Evolutionary conservation across 1,140 invertebrate genomes (phyloP).

Genomic region (Physella acuta): DNA sequence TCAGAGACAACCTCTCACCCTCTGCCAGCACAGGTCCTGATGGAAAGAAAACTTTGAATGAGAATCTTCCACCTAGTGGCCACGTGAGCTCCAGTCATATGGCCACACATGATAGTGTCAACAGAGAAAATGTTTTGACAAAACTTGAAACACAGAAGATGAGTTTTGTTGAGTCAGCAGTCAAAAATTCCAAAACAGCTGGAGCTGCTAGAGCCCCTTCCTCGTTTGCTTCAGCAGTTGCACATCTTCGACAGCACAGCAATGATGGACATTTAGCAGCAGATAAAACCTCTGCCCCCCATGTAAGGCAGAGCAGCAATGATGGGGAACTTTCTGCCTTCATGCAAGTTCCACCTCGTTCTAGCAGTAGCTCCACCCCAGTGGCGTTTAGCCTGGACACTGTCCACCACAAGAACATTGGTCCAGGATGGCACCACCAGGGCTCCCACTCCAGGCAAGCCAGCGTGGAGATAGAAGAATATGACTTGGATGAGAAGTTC

Average conservation of each 20-base stretch:
- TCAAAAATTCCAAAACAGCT: too few species aligned
- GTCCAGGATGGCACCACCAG: neutral
- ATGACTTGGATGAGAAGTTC: conserved; percentile 49
- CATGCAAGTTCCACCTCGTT: neutral
- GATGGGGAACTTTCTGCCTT: neutral
- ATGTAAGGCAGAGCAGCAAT: neutral
- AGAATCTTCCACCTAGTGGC: too few species aligned
- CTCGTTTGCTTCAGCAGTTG: conserved; percentile 19
- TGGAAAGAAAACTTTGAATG: too few species aligned
- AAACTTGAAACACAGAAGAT: too few species aligned
- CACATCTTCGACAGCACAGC: conserved; percentile 14
- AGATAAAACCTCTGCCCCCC: neutral
- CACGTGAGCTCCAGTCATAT: too few species aligned
- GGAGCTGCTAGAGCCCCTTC: neutral
- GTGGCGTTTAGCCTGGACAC: neutral
- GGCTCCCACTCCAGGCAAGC: conserved; percentile 43
- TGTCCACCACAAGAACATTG: neutral
- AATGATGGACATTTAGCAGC: neutral
- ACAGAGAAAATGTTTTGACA: too few species aligned
- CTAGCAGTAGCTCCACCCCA: neutral
- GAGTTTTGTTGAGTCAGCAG: neutral
- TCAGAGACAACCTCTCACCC: too few species aligned
- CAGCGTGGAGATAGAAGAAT: conserved; percentile 60
- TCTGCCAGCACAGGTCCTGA: too few species aligned
- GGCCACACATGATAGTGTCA: too few species aligned